Conservation (phyloP, 1,140 invertebrate species). For the Camponotus floridanus region DNA sequence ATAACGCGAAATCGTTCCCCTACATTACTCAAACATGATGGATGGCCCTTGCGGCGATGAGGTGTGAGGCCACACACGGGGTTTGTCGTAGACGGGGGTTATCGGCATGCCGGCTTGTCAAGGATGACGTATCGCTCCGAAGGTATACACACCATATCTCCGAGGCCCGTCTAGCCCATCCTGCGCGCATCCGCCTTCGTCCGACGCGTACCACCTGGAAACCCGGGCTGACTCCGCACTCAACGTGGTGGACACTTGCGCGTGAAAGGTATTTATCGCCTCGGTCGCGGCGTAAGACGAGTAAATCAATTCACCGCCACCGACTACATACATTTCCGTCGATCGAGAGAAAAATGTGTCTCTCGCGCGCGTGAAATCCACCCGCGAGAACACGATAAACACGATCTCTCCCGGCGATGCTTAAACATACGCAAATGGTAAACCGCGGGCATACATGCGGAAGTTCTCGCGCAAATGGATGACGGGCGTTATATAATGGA, state of each 20-base stretch:
- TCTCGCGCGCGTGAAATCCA: neutral
- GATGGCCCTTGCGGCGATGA: constrained; percentile 78
- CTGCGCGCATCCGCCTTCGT: constrained; percentile 55
- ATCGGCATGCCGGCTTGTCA: constrained; percentile 76
- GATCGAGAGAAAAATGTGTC: neutral
- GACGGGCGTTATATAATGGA: constrained; percentile 33
- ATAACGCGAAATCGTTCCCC: constrained; percentile 81
- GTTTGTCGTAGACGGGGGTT: constrained; percentile 73
- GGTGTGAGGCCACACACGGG: constrained; percentile 73
- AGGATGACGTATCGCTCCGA: constrained; percentile 77
- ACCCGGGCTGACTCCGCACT: constrained; percentile 55
- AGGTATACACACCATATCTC: constrained; percentile 67
- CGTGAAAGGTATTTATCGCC: constrained; percentile 73
- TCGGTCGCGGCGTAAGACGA: constrained; percentile 47
- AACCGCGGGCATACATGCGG: neutral
- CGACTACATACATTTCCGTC: neutral
- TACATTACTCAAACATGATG: constrained; percentile 83
- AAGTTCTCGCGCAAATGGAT: constrained; percentile 35
- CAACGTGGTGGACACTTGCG: constrained; percentile 66
- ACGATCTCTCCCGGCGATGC: constrained; percentile 3
- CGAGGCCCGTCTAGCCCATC: constrained; percentile 64
- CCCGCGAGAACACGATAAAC: constrained; percentile 17
- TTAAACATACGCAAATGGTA: neutral
- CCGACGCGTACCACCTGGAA: constrained; percentile 64
- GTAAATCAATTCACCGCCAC: constrained; percentile 59